These are phyloP conservation scores for Panthera uncia DNA, from an alignment of 2,113 vertebrate species.

Conservation along the genomic window DNA sequence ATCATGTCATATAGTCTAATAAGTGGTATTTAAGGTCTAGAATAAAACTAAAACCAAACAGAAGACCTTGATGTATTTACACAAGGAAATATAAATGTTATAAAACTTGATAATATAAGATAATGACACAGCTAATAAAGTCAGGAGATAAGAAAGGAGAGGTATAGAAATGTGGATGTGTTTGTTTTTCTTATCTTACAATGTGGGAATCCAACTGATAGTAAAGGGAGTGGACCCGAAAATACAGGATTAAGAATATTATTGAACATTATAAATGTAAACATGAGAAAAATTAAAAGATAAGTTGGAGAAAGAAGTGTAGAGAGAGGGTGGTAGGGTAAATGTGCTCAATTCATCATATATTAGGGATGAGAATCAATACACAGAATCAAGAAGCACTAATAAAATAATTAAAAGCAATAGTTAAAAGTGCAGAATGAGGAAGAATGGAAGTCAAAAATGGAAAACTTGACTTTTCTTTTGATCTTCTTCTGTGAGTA, in stretches of 20 bases:
- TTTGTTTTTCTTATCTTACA: neutral
- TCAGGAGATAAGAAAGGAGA: neutral
- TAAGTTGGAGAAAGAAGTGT: neutral
- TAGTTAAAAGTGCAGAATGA: neutral
- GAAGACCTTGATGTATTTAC: neutral
- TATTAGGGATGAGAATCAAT: neutral
- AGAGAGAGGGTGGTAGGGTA: neutral
- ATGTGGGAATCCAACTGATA: neutral
- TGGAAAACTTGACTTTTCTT: neutral
- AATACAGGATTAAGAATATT: neutral
- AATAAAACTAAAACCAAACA: neutral
- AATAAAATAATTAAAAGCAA: neutral
- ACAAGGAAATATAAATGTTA: neutral
- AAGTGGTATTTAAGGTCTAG: neutral
- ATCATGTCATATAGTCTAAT: neutral
- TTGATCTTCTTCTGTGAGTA: neutral
- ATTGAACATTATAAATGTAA: neutral
- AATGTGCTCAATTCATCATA: neutral
- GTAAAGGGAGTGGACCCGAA: neutral
- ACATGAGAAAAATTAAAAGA: neutral
- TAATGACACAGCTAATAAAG: neutral
- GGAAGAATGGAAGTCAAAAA: neutral
- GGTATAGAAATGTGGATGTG: neutral
- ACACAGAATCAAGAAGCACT: neutral
- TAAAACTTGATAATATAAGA: neutral